Base-by-base conservation (phyloP, 2,113 vertebrate genomes). In the Pogonocichla stellata region DNA sequence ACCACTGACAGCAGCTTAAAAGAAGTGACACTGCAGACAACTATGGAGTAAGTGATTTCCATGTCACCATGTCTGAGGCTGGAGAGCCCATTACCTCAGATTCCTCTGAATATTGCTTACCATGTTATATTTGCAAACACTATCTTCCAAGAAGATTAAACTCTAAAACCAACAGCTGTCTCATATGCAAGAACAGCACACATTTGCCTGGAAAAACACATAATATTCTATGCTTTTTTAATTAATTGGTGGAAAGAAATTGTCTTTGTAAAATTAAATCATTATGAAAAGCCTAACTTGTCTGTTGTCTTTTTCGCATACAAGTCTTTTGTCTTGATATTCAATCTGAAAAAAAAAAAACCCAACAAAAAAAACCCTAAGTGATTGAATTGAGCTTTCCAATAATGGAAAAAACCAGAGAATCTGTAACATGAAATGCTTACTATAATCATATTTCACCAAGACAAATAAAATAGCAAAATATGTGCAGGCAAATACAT, bases 371-470 rank as follows among this genome's bases (percentile, higher is more conserved):
- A 43, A 43, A 43, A 40, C 40, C 43, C 38, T 47, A 65, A 54
- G 26, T 58, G 34, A 88, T 1, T 92, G 58, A 95, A 80, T 45
- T 81, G 48, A 80, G 42, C 25, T 80, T 80, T 67, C 72, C 36
- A 91, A 74, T 92, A 94, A 82, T 14, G 38, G 79, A 69, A 90
- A 43, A 50, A 91, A 61, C 36, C 80, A 51, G 40, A 94, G 51
- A 94, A 75, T 43, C 74, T 50, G 20, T 26, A 86, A 88, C 61
- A 51, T 38, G 40, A 93, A 50, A 88, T 53, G 23, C 48, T 77
- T 62, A 53, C 33, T 51, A 48, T 80, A n/a, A 53, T 33, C 48
- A 28, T n/a, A 78, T 72, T 86, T 95, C 85, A 75, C 23, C 47
- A 69, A 10, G 6, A 62, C 51, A 86, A 80, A 83, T 20, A 45